Conservation (phyloP, 1,140 invertebrate species). For the Cephus cinctus region DNA sequence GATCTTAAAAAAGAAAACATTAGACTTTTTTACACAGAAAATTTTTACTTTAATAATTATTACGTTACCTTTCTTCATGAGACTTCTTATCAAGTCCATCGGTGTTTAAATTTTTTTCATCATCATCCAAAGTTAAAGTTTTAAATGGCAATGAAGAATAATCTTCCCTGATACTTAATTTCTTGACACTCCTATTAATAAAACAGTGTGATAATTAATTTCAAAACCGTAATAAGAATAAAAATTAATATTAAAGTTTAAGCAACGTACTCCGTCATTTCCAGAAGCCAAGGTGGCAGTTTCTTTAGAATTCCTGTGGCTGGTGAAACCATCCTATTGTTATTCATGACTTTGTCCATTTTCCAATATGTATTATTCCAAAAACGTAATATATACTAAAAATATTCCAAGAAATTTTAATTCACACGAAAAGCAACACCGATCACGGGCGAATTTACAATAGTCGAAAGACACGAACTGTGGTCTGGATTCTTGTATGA, state of each 20-base stretch:
- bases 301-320: constrained; percentile 12
- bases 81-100: constrained; percentile 1
- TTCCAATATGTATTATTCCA: constrained; percentile 1
- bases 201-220: background rate
- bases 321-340: constrained; percentile 10
- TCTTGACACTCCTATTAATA: constrained; percentile 18
- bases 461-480: constrained; percentile 20
- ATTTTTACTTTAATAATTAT: constrained; percentile 12
- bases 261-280: constrained; percentile 37
- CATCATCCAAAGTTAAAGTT: constrained; percentile 4
- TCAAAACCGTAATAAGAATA: constrained; percentile 3
- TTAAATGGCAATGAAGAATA: constrained; percentile 12
- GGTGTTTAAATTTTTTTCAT: background rate
- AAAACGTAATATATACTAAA: too few relatives aligned
- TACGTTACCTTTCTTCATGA: background rate
- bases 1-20: background rate
- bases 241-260: constrained; percentile 5
- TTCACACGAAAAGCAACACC: background rate
- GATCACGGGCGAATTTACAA: constrained; percentile 14
- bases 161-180: constrained; percentile 17
- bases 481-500: too few relatives aligned
- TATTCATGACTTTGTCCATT: constrained; percentile 18
- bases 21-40: too few relatives aligned
- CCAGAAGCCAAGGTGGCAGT: constrained; percentile 32
- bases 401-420: background rate